Evolutionary conservation across 2,797 vertebrate species (phyloP).

Genomic region (Eleutherodactylus coqui): DNA sequence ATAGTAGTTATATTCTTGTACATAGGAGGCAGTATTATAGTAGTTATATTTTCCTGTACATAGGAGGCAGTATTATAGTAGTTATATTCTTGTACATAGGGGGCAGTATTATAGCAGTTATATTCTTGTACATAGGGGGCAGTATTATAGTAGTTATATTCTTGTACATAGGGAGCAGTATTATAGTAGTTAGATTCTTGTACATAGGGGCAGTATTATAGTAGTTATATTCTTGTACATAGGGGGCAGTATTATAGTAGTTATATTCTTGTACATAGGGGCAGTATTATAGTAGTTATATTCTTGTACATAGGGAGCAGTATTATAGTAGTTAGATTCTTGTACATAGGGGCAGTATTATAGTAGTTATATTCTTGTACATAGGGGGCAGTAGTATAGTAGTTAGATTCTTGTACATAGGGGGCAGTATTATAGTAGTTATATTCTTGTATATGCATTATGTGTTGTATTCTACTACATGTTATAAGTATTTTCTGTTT

Average conservation of each 20-base stretch:
- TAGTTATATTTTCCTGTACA: constrained; percentile 2
- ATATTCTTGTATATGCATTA: neutral
- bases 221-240: too few species aligned
- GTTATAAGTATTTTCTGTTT: too few species aligned
- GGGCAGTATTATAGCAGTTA: neutral
- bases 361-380: constrained; percentile 11
- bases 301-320: neutral
- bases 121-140: neutral
- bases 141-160: constrained; percentile 15
- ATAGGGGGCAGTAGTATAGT: neutral
- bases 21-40: neutral
- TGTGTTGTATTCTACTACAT: too few species aligned
- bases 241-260: constrained; percentile 1
- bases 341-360: neutral
- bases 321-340: constrained; percentile 9
- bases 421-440: neutral
- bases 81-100: constrained; percentile 3
- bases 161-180: neutral
- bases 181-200: too few species aligned
- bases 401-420: neutral
- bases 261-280: neutral
- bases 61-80: neutral
- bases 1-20: constrained; percentile 17
- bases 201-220: neutral
- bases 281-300: neutral